Evolutionary conservation across 2,113 vertebrate species (phyloP), one percentile per base, ranked within the genome.

Genomic region (Eubucco bourcierii): DNA sequence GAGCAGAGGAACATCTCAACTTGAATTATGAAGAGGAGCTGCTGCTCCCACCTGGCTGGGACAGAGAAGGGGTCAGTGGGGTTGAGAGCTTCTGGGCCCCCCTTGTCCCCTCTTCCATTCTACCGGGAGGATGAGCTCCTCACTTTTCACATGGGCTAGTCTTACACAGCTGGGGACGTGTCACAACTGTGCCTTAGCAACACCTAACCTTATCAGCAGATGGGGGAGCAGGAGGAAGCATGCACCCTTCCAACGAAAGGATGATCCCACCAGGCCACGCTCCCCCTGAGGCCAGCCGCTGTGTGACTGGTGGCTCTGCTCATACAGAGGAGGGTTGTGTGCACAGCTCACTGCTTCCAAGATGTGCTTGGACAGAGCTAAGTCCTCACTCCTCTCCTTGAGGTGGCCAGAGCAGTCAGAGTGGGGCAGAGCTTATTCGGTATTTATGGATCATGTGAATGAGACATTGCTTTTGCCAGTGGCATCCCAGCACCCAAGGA

Each of bases 241-340:
- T 0, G 2, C 6, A 34, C 24, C 14, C 23, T 55, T 33, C 21
- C 27, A 29, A 33, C 8, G 7, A 55, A 44, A 65, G 31, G 52
- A n/a, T 60, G 59, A 58, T 55, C 24, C 71, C 29, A 2, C 0
- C 0, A 0, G 1, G 29, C 24, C 10, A 8, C 0, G 5, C 6
- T 70, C 10, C 12, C 5, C 25, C 5, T 3, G 17, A 16, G 27
- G 37, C 31, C 47, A 60, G 28, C 24, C 52, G 52, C 44, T 64
- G 7, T 33, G 50, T 4, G 4, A 67, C 78, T 24, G 20, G 52
- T 23, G 29, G 60, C 80, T 70, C 56, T 29, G 33, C 9, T 82
- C 3, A 1, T 33, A 15, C 0, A 7, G 21, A 52, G 37, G 53
- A 84, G 1, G 10, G 64, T 34, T 64, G 24, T 64, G 64, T 0